A percentile compares a stretch with the other conserved stretches of the same genome.
Conservation (phyloP, 2,797 vertebrate genomes). For the Scolopax bukidnonensis region DNA sequence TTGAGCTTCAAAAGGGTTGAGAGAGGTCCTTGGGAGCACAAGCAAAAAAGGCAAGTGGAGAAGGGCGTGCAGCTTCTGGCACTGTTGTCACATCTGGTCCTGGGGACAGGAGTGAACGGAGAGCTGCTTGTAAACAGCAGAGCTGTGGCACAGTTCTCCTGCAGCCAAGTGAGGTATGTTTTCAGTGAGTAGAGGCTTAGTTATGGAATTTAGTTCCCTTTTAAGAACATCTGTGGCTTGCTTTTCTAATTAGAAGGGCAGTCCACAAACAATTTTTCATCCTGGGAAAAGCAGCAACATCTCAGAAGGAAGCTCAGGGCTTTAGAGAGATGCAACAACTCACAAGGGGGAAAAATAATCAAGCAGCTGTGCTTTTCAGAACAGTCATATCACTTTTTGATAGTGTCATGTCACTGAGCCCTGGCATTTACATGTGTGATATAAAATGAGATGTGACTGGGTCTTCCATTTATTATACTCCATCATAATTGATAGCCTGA, state of each 20-base stretch:
- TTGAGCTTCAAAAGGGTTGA: neutral
- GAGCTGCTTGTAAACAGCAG: neutral
- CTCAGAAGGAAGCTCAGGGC: neutral
- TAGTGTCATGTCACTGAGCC: neutral
- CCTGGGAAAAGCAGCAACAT: neutral
- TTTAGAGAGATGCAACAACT: neutral
- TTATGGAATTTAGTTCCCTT: conserved; percentile 29
- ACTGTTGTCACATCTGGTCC: conserved; percentile 17
- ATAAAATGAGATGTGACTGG: conserved; percentile 53
- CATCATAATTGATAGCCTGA: conserved; percentile 16
- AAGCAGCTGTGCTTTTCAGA: neutral
- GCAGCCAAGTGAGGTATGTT: neutral
- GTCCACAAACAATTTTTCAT: conserved; percentile 8
- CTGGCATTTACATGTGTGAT: neutral
- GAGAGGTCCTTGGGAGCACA: neutral
- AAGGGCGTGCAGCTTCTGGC: neutral
- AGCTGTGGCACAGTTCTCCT: neutral
- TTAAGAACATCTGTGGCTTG: conserved; percentile 46
- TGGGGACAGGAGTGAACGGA: neutral
- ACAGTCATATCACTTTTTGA: neutral
- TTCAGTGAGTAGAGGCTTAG: conserved; percentile 20
- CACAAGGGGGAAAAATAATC: neutral
- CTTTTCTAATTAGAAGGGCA: conserved; percentile 40
- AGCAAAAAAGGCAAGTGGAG: neutral
- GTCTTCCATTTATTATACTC: conserved; percentile 36